Conservation (phyloP, 2,888 invertebrate species). For the Eupithecia tripunctaria region DNA sequence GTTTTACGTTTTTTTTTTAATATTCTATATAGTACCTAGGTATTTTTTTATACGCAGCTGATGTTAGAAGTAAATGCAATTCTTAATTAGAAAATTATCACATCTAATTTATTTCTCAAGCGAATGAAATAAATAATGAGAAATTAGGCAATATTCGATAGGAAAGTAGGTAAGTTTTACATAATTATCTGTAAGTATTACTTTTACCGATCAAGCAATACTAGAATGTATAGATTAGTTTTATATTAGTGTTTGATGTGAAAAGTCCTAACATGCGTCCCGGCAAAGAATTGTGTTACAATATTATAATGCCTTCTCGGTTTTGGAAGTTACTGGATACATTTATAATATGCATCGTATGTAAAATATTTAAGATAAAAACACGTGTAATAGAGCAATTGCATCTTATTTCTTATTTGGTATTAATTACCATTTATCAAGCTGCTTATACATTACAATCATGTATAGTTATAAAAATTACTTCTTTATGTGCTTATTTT, state of each 20-base stretch:
- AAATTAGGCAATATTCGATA: neutral
- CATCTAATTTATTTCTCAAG: neutral
- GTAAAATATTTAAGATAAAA: neutral
- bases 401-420: too few relatives aligned
- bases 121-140: neutral
- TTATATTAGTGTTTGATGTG: neutral
- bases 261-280: neutral
- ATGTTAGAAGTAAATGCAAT: neutral
- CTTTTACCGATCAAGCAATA: neutral
- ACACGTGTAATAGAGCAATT: too few relatives aligned
- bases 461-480: too few relatives aligned
- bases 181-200: constrained; percentile 5
- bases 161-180: constrained; percentile 4
- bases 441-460: too few relatives aligned
- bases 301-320: constrained; percentile 8
- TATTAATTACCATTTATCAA: too few relatives aligned
- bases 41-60: neutral
- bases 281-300: constrained; percentile 12
- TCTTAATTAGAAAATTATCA: neutral
- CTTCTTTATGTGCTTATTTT: too few relatives aligned
- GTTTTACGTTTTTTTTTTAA: neutral
- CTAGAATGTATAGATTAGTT: neutral
- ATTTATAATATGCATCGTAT: constrained; percentile 14
- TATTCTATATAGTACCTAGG: neutral
- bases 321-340: constrained; percentile 17